These are phyloP conservation scores for Pelosia muscerda DNA, from an alignment of 2,888 invertebrate species.

Conservation along the genomic window DNA sequence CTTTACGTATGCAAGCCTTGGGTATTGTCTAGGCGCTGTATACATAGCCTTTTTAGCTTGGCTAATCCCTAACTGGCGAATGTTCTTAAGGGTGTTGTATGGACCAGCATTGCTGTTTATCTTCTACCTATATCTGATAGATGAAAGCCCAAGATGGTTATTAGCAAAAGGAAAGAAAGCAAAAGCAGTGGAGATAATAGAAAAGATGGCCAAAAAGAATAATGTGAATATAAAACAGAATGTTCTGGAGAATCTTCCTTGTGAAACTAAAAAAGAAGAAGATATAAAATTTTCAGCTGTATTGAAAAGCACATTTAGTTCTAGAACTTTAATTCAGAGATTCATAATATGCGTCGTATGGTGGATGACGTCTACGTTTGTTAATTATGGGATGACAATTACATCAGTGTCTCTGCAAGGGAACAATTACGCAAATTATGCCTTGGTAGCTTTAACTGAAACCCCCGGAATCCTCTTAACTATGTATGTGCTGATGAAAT, in stretches of 20 bases:
- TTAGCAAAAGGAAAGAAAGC: conserved; percentile 89
- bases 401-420: conserved; percentile 91
- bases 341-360: conserved; percentile 75
- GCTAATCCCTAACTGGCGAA: conserved; percentile 89
- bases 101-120: conserved; percentile 89
- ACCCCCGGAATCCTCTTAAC: conserved; percentile 87
- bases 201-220: conserved; percentile 86
- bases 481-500: conserved; percentile 83
- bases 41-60: conserved; percentile 64
- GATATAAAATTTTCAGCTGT: conserved; percentile 56
- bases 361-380: conserved; percentile 90
- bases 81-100: conserved; percentile 89
- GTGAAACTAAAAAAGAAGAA: conserved; percentile 54
- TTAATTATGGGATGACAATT: conserved; percentile 92
- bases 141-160: conserved; percentile 93
- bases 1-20: conserved; percentile 61
- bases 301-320: conserved; percentile 69
- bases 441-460: conserved; percentile 85
- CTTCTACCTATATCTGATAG: conserved; percentile 88
- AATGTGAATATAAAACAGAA: conserved; percentile 66
- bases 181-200: conserved; percentile 88
- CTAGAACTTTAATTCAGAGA: conserved; percentile 65
- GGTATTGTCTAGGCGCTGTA: conserved; percentile 63
- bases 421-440: conserved; percentile 92
- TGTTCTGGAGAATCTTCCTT: conserved; percentile 56